Conservation (phyloP, 2,888 invertebrate genomes). For the Alcis repandata region DNA sequence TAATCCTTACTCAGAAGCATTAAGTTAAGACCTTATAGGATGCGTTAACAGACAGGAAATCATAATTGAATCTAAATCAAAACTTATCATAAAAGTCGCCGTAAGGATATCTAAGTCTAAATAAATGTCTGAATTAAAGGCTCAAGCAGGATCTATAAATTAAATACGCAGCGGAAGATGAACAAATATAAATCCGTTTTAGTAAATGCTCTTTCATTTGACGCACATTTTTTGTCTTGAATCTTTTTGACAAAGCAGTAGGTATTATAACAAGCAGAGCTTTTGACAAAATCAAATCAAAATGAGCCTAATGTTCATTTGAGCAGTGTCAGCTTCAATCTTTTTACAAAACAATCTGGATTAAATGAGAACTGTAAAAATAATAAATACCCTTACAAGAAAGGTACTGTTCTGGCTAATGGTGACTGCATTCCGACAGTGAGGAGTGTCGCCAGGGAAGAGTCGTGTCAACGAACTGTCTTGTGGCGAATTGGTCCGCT, state of each 20-base stretch:
- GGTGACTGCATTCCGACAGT: slow-evolving; percentile 71
- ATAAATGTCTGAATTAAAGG: slow-evolving; percentile 15
- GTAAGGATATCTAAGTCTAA: slow-evolving; percentile 22
- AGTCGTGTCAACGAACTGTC: slow-evolving; percentile 78
- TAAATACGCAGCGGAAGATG: not conserved
- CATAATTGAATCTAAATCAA: slow-evolving; percentile 33
- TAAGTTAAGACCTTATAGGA: slow-evolving; percentile 16
- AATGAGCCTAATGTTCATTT: slow-evolving; percentile 17
- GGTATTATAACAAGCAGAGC: no score
- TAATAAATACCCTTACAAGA: slow-evolving; percentile 55
- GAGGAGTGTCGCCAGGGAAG: slow-evolving; percentile 63
- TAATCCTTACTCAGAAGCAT: not conserved
- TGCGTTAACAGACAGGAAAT: slow-evolving; percentile 36
- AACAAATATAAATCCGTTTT: slow-evolving; percentile 6
- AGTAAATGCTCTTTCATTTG: no score
- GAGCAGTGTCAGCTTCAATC: slow-evolving; percentile 6
- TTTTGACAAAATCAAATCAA: slow-evolving; percentile 14
- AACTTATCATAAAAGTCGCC: slow-evolving; percentile 31
- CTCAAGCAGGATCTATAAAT: slow-evolving; percentile 27
- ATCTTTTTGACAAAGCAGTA: not conserved
- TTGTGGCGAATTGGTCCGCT: slow-evolving; percentile 72
- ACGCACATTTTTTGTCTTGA: not conserved
- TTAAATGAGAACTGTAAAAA: slow-evolving; percentile 55
- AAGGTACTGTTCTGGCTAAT: slow-evolving; percentile 56
- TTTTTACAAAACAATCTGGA: slow-evolving; percentile 30